A percentile compares a stretch with the other conserved stretches of the same genome.
Evolutionary conservation across 1,140 invertebrate species (phyloP).

Genomic region (Theocolax elegans): DNA sequence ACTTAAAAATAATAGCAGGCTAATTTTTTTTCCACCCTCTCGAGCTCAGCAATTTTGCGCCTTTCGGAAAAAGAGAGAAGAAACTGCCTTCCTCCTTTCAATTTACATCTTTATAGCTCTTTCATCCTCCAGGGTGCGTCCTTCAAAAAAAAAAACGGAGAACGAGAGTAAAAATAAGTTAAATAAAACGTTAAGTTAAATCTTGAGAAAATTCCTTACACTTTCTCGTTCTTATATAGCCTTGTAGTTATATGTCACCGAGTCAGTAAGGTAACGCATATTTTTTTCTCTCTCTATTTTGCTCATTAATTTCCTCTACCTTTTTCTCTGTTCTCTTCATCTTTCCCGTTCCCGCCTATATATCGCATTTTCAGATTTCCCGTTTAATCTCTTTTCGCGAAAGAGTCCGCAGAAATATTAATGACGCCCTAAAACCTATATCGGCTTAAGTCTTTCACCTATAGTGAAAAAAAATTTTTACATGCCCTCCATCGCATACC

Average conservation of each 20-base stretch:
- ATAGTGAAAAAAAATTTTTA: too few relatives aligned
- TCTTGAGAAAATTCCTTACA: conserved; percentile 27
- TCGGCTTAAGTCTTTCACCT: too few relatives aligned
- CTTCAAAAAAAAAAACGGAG: conserved; percentile 26
- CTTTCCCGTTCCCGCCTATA: not conserved
- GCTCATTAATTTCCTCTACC: too few relatives aligned
- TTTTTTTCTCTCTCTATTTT: not conserved
- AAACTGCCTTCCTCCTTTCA: conserved; percentile 28
- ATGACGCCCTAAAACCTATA: too few relatives aligned
- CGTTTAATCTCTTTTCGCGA: too few relatives aligned
- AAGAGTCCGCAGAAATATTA: too few relatives aligned
- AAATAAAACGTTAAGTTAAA: conserved; percentile 25
- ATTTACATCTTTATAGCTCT: conserved; percentile 31
- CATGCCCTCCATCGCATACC: too few relatives aligned
- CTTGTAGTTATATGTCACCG: not conserved
- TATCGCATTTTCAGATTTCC: too few relatives aligned
- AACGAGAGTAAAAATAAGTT: not conserved
- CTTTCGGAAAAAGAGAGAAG: conserved; percentile 1
- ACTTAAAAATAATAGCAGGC: conserved; percentile 34
- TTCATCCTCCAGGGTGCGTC: conserved; percentile 8
- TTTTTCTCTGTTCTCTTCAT: not conserved
- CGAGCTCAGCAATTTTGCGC: conserved; percentile 10
- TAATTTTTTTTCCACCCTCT: conserved; percentile 35
- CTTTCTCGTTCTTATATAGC: conserved; percentile 3
- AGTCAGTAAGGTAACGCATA: not conserved